phyloP scores from a whole-genome alignment of 2,888 invertebrate genomes.

The Notocelia uddmanniana region DNA sequence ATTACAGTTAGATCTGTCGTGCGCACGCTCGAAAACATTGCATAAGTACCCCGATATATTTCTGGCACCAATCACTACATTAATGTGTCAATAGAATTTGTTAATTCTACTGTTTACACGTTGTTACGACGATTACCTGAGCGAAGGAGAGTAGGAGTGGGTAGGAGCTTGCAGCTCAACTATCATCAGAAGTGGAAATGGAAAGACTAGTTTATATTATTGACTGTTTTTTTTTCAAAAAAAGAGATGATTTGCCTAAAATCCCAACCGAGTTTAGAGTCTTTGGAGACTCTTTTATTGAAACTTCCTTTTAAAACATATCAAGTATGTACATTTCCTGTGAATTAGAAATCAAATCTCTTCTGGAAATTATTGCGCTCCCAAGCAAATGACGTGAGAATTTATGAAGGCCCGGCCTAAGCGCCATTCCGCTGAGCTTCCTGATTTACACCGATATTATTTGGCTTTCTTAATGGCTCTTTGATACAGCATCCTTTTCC shows the following conservation, averaged over 20 bases:
- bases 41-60: too few relatives aligned
- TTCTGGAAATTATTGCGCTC: conserved; percentile 49
- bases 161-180: background rate
- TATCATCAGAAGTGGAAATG: too few relatives aligned
- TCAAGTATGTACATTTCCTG: background rate
- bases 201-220: too few relatives aligned
- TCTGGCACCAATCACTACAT: background rate
- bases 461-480: conserved; percentile 67
- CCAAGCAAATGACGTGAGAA: conserved; percentile 55
- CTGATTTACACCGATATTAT: conserved; percentile 66
- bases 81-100: background rate
- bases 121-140: background rate
- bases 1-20: too few relatives aligned
- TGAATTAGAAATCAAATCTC: conserved; percentile 25
- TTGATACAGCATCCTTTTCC: conserved; percentile 62
- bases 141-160: background rate
- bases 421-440: conserved; percentile 57
- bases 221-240: too few relatives aligned
- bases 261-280: background rate
- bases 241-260: too few relatives aligned
- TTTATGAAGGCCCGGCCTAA: conserved; percentile 52
- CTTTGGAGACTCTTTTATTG: background rate
- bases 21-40: too few relatives aligned
- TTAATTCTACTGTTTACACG: background rate
- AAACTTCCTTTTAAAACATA: background rate